phyloP scores from a whole-genome alignment of 2,113 vertebrate genomes.

The Ceyx margarethae region DNA sequence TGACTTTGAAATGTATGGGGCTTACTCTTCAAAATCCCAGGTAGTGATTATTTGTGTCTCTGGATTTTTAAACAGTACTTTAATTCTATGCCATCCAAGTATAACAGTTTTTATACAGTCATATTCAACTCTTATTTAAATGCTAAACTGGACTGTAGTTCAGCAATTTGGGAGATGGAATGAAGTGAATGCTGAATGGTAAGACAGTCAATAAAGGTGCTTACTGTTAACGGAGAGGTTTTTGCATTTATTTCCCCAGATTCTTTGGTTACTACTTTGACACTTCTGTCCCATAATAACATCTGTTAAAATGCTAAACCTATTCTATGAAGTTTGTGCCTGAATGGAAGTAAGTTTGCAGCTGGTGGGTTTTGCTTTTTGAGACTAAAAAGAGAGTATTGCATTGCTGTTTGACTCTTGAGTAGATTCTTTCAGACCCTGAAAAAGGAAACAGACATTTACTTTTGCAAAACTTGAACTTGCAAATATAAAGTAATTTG shows the following conservation, averaged over 20 bases:
- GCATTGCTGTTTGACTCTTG: not conserved
- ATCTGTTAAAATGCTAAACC: not conserved
- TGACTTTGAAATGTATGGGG: not conserved
- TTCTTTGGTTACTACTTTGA: not conserved
- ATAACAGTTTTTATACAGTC: slow-evolving; percentile 5
- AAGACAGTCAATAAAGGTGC: slow-evolving; percentile 45
- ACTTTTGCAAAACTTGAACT: not conserved
- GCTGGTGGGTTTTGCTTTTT: not conserved
- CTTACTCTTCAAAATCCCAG: not conserved
- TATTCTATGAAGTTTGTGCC: not conserved
- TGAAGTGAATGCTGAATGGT: not conserved
- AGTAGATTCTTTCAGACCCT: not conserved
- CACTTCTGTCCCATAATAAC: not conserved
- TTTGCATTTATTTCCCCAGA: not conserved
- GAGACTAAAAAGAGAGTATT: not conserved
- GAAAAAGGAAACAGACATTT: not conserved
- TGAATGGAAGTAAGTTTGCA: not conserved
- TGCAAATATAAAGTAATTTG: not conserved
- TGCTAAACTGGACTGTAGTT: not conserved
- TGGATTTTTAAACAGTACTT: not conserved
- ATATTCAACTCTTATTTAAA: not conserved
- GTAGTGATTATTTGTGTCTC: not conserved
- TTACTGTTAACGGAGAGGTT: not conserved
- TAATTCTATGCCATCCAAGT: not conserved
- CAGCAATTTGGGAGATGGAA: not conserved